Evolutionary conservation across 2,113 vertebrate species (phyloP), one percentile per base, ranked within the genome.

Genomic region (Microcebus murinus): DNA sequence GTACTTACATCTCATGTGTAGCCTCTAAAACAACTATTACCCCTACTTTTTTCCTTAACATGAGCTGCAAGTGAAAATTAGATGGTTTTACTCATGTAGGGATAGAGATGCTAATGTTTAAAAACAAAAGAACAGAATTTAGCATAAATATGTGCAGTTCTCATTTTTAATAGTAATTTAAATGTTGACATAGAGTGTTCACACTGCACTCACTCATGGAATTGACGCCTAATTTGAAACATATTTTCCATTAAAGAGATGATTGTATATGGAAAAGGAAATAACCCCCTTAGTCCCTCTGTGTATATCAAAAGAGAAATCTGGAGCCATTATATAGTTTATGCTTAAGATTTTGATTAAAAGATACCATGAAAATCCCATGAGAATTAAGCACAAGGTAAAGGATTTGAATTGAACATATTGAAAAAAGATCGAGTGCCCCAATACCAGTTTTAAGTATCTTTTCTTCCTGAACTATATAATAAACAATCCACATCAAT

Each of bases 301-400:
- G 94, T 86, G 95, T 85, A 95, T 95, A 96, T 90, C 68, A 71
- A 95, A 93, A 93, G 76, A 85, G 50, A 97, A 96, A 81, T 71
- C 87, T 93, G 84, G 70, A 96, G 42, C 70, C 61, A 73, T 96
- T 96, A 84, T 79, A 55, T 65, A 84, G 92, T 83, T 94, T 96
- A 68, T 94, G 92, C 77, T 96, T 77, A 80, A 82, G 63, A 84
- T 97, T 98, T 95, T 96, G 93, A 98, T 98, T 96, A 96, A 97
- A 97, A 97, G 96, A 96, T 92, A 92, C 36, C 70, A 93, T 94
- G 82, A 80, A 95, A 95, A 86, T 94, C 92, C 68, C 96, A 85
- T 6, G 80, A 93, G 92, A 84, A 20, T 81, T 55, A 31, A 85
- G 77, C 29, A 21, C 67, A 95, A 95, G 76, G 71, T 90, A 88